Evolutionary conservation across 1,140 invertebrate genomes (phyloP).

Genomic region (Drosophila saltans): DNA sequence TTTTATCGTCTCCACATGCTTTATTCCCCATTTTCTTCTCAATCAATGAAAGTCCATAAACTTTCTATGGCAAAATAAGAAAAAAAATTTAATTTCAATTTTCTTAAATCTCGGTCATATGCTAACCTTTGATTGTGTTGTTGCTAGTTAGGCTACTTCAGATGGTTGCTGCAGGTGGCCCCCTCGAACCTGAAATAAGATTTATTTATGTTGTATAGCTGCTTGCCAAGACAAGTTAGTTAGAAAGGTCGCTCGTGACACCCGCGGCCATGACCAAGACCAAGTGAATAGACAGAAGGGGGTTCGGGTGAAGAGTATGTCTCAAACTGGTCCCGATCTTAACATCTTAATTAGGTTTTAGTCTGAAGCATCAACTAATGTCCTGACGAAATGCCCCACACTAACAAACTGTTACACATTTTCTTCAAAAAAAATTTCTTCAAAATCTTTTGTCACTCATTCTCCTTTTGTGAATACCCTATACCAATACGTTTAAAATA

Average conservation of each 20-base stretch:
- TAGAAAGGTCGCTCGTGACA: conserved; percentile 53
- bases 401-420: conserved; percentile 21
- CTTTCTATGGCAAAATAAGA: conserved; percentile 41
- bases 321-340: conserved; percentile 23
- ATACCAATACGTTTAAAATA: too few species aligned
- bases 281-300: conserved; percentile 6
- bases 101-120: conserved; percentile 22
- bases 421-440: conserved; percentile 4
- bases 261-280: conserved; percentile 37
- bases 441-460: neutral
- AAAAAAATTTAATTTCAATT: conserved; percentile 52
- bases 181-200: conserved; percentile 9
- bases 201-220: conserved; percentile 16
- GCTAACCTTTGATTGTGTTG: conserved; percentile 44
- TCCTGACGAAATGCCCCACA: conserved; percentile 17
- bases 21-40: neutral
- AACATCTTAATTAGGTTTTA: conserved; percentile 55
- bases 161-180: conserved; percentile 22
- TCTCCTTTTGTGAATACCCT: neutral
- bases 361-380: conserved; percentile 24
- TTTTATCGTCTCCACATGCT: neutral
- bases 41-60: conserved; percentile 7
- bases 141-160: neutral
- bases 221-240: conserved; percentile 19
- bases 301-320: conserved; percentile 13